Evolutionary conservation across 2,113 vertebrate species (phyloP).

Genomic region (Brienomyrus longianalis): DNA sequence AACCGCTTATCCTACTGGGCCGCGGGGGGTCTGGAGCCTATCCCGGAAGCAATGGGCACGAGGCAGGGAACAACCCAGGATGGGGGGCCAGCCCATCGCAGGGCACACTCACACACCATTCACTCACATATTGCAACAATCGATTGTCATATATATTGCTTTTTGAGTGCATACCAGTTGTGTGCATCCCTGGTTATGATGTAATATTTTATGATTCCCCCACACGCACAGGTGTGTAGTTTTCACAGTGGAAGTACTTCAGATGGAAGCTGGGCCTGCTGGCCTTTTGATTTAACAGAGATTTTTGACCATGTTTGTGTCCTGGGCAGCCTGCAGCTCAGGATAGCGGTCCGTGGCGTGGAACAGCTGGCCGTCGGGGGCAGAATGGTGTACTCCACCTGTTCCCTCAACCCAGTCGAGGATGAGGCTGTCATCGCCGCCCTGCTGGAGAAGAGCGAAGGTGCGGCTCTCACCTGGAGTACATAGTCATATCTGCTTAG

Average conservation of each 20-base stretch:
- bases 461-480: constrained; percentile 43
- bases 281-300: not conserved
- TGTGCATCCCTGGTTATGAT: not conserved
- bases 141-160: too few species aligned
- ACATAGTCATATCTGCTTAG: not conserved
- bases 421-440: constrained; percentile 89
- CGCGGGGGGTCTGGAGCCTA: too few species aligned
- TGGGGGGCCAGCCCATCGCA: too few species aligned
- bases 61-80: too few species aligned
- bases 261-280: not conserved
- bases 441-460: constrained; percentile 91
- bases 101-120: too few species aligned
- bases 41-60: too few species aligned
- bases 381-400: constrained; percentile 95
- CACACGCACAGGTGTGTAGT: not conserved
- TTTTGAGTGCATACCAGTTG: too few species aligned
- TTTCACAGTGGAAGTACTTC: not conserved
- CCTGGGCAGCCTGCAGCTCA: constrained; percentile 77
- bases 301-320: constrained; percentile 7
- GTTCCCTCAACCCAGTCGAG: constrained; percentile 88
- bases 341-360: constrained; percentile 85
- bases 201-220: not conserved
- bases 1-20: too few species aligned
- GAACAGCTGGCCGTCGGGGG: constrained; percentile 91
- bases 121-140: too few species aligned